Conservation (phyloP, 2,113 vertebrate genomes). For the Platysternon megacephalum region DNA sequence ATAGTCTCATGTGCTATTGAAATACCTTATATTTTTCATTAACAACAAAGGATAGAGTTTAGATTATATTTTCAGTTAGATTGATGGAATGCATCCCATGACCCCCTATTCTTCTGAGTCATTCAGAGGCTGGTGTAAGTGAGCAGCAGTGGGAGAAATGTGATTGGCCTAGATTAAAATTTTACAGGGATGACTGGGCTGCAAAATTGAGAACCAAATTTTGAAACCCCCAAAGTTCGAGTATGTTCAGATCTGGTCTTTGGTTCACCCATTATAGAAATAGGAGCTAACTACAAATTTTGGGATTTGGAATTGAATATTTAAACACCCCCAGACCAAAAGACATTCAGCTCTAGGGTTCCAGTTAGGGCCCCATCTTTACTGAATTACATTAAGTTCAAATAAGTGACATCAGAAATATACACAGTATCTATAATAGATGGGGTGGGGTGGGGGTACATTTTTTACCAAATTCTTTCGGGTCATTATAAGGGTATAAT, state of each 20-base stretch:
- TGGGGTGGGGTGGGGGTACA: background rate
- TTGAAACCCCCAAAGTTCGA: background rate
- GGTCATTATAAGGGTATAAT: background rate
- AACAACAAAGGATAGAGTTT: background rate
- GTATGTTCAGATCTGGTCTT: background rate
- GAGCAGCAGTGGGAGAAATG: background rate
- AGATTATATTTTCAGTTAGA: background rate
- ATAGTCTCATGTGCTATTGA: background rate
- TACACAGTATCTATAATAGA: background rate
- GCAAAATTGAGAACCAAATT: background rate
- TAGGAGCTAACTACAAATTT: background rate
- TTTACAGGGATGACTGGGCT: background rate
- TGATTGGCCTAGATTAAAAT: background rate
- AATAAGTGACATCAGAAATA: background rate
- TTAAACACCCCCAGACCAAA: background rate
- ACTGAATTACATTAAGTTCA: background rate
- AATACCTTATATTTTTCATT: rapidly evolving
- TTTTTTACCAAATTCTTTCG: conserved; percentile 44
- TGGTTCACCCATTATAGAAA: background rate
- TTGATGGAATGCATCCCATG: background rate
- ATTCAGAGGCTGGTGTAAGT: background rate
- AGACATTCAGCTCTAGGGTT: background rate
- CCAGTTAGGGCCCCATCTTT: background rate
- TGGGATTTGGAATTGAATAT: background rate
- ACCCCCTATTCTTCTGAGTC: rapidly evolving